Base-by-base conservation (phyloP, 2,797 vertebrate species). In the Simalia tracyae region DNA sequence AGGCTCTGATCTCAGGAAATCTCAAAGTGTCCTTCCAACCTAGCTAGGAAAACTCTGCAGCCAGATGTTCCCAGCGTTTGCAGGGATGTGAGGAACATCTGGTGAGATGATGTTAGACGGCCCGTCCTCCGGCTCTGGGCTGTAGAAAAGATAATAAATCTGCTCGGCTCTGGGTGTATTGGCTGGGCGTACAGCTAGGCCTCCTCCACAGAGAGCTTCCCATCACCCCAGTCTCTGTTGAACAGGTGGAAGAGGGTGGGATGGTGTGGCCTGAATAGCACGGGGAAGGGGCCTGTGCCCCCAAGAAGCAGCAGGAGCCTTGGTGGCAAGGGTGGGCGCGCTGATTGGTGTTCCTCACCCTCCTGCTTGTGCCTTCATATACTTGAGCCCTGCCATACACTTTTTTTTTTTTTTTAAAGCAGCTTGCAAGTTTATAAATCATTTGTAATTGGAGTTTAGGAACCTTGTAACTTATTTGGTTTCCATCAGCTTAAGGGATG, bases 401-500 rank as follows among this genome's bases (percentile, higher is more conserved):
- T 92, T 89, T 89, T 88, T 81, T n/a, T n/a, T 17, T 5, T 15
- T 36, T 36, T 36, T 36, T 36, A 87, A 87, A 68, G 60, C 46
- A 85, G 24, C 50, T 1, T 64, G 90, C 5, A 2, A 10, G 36
- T 0, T 0, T 50, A 28, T 61, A 85, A 92, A 93, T 86, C 90
- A 86, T 15, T 91, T 81, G 59, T 22, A 17, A 95, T 91, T 26
- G 76, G 94, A 93, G 88, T 92, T 60, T 84, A 54, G 28, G 61
- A 24, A 28, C 68, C 92, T 95, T 92, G 86, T 60, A 63, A 66
- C 89, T 89, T 68, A 63, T 91, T 95, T 94, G 61, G 91, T 76
- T 95, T 94, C 94, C 95, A 91, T 91, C 91, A 91, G 26, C 66
- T 88, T 92, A 15, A 95, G 84, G 50, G 92, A 94, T 91, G 66